phyloP scores from a whole-genome alignment of 1,140 invertebrate genomes.

The Neoseiulus cucumeris region DNA sequence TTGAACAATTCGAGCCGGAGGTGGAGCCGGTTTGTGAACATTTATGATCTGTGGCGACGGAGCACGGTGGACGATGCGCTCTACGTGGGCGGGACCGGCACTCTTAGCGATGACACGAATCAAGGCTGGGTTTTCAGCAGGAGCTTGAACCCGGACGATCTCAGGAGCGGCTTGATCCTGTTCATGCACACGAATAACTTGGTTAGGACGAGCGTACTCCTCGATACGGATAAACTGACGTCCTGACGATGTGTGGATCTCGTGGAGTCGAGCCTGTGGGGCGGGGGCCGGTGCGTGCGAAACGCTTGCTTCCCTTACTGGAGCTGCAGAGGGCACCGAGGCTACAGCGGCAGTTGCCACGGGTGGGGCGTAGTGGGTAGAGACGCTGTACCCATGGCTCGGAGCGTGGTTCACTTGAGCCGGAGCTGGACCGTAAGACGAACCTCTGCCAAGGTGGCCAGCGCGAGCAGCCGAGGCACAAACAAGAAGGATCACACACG shows the following conservation, averaged over 20 bases:
- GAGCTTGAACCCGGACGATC: slow-evolving; percentile 5
- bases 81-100: neutral
- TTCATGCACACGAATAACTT: neutral
- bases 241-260: neutral
- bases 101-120: neutral
- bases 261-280: neutral
- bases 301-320: neutral
- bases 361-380: neutral
- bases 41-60: neutral
- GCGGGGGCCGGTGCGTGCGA: neutral
- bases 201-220: neutral
- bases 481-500: neutral
- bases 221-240: neutral
- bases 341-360: neutral
- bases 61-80: neutral
- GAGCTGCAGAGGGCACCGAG: neutral
- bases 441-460: neutral
- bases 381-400: neutral
- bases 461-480: neutral
- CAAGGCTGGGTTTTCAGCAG: neutral
- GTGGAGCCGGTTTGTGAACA: neutral
- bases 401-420: neutral
- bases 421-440: neutral
- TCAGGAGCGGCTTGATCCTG: neutral
- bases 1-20: neutral